Evolutionary conservation across 2,888 invertebrate species (phyloP), one percentile per base, ranked within the genome.

Genomic region (Pristionchus maxplancki): DNA sequence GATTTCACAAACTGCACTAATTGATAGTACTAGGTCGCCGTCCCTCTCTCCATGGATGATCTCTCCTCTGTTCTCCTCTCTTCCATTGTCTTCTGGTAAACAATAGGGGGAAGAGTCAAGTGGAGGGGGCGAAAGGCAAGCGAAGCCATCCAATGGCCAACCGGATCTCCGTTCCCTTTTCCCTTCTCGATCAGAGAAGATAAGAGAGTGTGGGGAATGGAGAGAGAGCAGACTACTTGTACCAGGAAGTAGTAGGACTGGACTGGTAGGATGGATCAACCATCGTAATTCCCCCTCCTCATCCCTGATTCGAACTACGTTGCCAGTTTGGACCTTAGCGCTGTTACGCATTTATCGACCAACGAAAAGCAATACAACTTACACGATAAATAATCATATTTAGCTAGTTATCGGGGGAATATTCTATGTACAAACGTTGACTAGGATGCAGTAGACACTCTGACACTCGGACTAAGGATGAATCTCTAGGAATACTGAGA

Each of bases 31-130:
- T 67, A 67, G 31, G 11, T 67, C 3, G 20, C 40, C 71, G 37
- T 74, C 71, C 40, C 71, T 74, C 71, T 74, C 78, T n/a, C 40
- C 48, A 15, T 78, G 11, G 24, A n/a, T 78, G 13, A 78, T 78
- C 78, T 44, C 78, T 44, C 40, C n/a, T 48, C 24, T 44, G n/a
- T 34, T 44, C 44, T 78, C 67, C 40, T 78, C 28, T 28, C 44
- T 44, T 78, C 78, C 78, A 44, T 78, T 78, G 78, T 78, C 78
- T 78, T 78, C 48, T 78, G 78, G 78, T 78, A 78, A 78, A 78
- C 78, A 78, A 78, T 78, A 64, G 64, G 13, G 64, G 71, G 67
- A 40, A 74, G 74, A 74, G 40, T 74, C 40, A 74, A 74, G 74
- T 74, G 78, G 78, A 78, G 44, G n/a, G 34, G 67, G 31, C 31